Evolutionary conservation across 2,888 invertebrate genomes (phyloP).

Genomic region (Synergus japonicus): DNA sequence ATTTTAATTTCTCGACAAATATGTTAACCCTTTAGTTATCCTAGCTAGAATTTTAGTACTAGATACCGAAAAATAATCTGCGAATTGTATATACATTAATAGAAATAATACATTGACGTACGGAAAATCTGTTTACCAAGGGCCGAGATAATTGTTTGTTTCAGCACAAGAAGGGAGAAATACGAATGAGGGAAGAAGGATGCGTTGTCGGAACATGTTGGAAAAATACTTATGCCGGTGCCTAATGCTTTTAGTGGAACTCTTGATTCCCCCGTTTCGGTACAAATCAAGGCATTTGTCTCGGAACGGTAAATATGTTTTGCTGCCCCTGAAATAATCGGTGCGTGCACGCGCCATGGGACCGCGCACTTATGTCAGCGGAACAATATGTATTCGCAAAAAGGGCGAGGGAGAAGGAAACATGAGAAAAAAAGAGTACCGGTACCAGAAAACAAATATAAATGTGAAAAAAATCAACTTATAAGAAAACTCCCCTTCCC

Average conservation of each 20-base stretch:
- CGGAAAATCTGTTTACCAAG: neutral
- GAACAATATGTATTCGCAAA: constrained; percentile 47
- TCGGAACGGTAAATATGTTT: constrained; percentile 69
- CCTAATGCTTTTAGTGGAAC: constrained; percentile 39
- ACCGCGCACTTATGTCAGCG: constrained; percentile 35
- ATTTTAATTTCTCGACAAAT: no score
- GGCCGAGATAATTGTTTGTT: neutral
- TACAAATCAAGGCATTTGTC: constrained; percentile 74
- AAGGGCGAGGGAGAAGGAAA: constrained; percentile 43
- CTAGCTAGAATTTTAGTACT: neutral
- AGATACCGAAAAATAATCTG: neutral
- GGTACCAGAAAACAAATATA: neutral
- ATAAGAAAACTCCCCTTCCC: neutral
- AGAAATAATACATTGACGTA: neutral
- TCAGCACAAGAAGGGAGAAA: neutral
- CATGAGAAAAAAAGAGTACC: constrained; percentile 41
- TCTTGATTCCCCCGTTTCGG: constrained; percentile 52
- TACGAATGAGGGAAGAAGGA: neutral
- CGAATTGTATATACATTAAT: neutral
- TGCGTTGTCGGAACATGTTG: constrained; percentile 23
- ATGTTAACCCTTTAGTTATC: no score
- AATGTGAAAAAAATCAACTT: neutral
- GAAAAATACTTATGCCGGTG: constrained; percentile 42
- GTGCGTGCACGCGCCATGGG: constrained; percentile 42
- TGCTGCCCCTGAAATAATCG: constrained; percentile 63